Base-by-base conservation (phyloP, 2,888 invertebrate genomes). In the Dendrolimus houi region DNA sequence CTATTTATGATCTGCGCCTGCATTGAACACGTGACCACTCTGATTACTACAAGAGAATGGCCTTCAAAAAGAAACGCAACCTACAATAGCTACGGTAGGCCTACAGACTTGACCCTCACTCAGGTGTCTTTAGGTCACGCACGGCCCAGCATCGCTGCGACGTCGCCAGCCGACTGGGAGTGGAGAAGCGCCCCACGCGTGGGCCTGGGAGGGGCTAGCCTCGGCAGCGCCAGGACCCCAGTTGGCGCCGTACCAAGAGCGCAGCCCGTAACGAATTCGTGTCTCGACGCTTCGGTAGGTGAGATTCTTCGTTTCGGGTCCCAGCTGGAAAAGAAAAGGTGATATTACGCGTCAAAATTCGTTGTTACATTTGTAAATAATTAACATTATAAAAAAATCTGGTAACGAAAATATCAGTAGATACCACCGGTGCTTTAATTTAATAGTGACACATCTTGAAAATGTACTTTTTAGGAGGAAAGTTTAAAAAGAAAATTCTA, bases 261-360 rank as follows among this genome's bases (percentile, higher is more conserved):
- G 57, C 85, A 85, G 7, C 93, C 92, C 8, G 92, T 92, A 64
- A 93, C 93, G 70, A 97, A 98, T 74, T 96, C 96, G 85, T 98
- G 98, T 57, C 95, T 94, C 29, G 96, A 92, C 2, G 98, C 98
- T 79, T 98, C 97, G 58, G 96, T 96, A 0, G 98, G 96, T 6
- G 96, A 97, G 94, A 98, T 94, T 63, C 98, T 94, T 62, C 96
- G 95, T 75, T 95, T 95, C 14, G 98, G 96, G 86, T 98, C 97
- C 98, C 98, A 98, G 83, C 96, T 96, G 86, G 7, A 67, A 47
- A 12, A 47, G 47, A 47, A 9, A 29, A 6, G 3, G 29, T 6
- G 29, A 29, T 3, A 29, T 29, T 29, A 29, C 29, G 29, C 29
- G 0, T 29, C 29, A 29, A 6, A 29, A 29, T 3, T 29, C 6